These are phyloP conservation scores for Hyles lineata DNA, from an alignment of 2,888 invertebrate species.

Conservation along the genomic window DNA sequence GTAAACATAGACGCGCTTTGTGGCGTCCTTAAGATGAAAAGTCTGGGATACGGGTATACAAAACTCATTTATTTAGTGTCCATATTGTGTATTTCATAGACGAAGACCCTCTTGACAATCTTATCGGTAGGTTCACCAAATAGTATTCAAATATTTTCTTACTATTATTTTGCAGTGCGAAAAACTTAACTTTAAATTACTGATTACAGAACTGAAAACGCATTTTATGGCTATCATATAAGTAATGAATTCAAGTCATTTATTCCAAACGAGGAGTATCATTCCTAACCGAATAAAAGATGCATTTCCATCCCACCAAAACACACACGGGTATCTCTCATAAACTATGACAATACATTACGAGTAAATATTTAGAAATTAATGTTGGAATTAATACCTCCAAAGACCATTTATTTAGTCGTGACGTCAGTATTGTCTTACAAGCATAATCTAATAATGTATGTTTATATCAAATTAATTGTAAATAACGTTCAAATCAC, in stretches of 20 bases:
- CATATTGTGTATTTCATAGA: neutral
- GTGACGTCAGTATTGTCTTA: neutral
- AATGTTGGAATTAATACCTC: neutral
- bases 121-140: neutral
- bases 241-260: too few species aligned
- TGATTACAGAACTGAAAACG: too few species aligned
- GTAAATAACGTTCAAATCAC: neutral
- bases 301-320: too few species aligned
- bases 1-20: slow-evolving; percentile 14
- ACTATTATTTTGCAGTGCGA: neutral
- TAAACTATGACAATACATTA: too few species aligned
- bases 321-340: too few species aligned
- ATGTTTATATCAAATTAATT: neutral
- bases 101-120: neutral
- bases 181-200: too few species aligned
- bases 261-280: too few species aligned
- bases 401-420: neutral
- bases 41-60: neutral
- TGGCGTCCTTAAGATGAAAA: neutral
- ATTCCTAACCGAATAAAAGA: too few species aligned
- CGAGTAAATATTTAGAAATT: too few species aligned
- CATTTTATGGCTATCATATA: too few species aligned
- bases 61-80: neutral
- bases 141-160: neutral
- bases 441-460: neutral